Evolutionary conservation across 1,140 invertebrate species (phyloP), one percentile per base, ranked within the genome.

Genomic region (Mizuhopecten yessoensis): DNA sequence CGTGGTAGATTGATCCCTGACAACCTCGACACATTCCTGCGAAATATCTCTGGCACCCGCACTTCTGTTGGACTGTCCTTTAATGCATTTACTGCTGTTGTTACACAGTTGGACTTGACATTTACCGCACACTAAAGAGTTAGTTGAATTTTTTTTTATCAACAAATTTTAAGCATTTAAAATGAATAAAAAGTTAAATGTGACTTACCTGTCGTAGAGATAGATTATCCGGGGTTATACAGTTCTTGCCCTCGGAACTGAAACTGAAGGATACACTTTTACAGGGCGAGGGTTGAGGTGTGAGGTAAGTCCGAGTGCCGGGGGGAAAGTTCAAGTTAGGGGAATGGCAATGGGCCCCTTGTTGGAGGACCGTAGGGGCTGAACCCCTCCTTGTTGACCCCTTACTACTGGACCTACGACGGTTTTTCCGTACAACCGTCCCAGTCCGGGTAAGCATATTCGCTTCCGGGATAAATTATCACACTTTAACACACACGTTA

Each of bases 201-300:
- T n/a, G 5, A 75, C 57, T 88, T 33, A 88, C 88, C 88, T 88
- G 36, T 57, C 88, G 87, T 20, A 86, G 34, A 9, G 90, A 91
- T 15, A 91, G 39, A 5, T 39, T 33, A 86, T 91, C 90, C 17
- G 87, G 87, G 23, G 90, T 88, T 33, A 49, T 36, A 36, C 75
- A 88, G 15, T 34, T 86, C 42, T 88, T 92, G 33, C 90, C 42
- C 57, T 93, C 92, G 2, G 89, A 89, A 29, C 92, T 91, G 88
- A 92, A 93, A 45, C 89, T 93, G 89, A 93, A 93, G 0, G 91
- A 89, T 17, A 93, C 92, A 86, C 92, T 93, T 75, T 93, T 93
- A n/a, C 91, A 93, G 17, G 92, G 92, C 86, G 92, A 93, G 0
- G 92, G 92, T 75, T 93, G 92, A 34, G 92, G 92, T 0, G 92